Evolutionary conservation across 2,888 invertebrate genomes (phyloP).

Genomic region (Morpho helenor): DNA sequence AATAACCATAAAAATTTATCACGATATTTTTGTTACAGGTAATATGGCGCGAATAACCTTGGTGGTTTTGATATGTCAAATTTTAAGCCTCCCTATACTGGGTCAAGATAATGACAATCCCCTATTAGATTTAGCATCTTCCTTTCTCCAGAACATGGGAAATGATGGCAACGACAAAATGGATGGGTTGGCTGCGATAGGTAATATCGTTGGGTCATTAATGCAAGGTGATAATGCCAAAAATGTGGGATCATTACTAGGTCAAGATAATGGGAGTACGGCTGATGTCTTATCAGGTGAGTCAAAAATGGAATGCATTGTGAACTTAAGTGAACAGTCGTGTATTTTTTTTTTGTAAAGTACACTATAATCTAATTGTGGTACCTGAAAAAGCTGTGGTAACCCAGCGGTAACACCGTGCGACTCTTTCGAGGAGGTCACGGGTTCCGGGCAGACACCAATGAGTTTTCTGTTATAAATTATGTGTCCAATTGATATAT

Average conservation of each 20-base stretch:
- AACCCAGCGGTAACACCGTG: too few species aligned
- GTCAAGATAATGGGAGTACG: constrained; percentile 53
- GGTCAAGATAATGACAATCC: constrained; percentile 73
- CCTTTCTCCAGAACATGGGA: constrained; percentile 82
- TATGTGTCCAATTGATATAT: too few species aligned
- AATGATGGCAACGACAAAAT: constrained; percentile 49
- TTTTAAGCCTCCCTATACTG: constrained; percentile 46
- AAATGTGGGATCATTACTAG: constrained; percentile 65
- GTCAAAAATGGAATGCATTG: not conserved
- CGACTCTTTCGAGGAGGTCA: too few species aligned
- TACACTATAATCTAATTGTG: too few species aligned
- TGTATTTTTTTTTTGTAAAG: not conserved
- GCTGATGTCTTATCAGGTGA: constrained; percentile 74
- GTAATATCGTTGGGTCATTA: constrained; percentile 82
- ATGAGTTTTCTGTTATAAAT: too few species aligned
- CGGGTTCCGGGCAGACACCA: too few species aligned
- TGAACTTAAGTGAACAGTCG: not conserved
- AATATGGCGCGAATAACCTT: constrained; percentile 50
- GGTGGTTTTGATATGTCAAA: constrained; percentile 42
- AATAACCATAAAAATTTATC: constrained; percentile 15
- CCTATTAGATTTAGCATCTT: constrained; percentile 83
- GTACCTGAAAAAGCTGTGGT: too few species aligned
- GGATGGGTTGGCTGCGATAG: constrained; percentile 78
- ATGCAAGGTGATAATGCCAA: constrained; percentile 84
- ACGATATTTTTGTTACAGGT: constrained; percentile 27